A percentile compares a stretch with the other conserved stretches of the same genome.
Evolutionary conservation across 2,113 vertebrate species (phyloP).

Genomic region (Lophochroa leadbeateri): DNA sequence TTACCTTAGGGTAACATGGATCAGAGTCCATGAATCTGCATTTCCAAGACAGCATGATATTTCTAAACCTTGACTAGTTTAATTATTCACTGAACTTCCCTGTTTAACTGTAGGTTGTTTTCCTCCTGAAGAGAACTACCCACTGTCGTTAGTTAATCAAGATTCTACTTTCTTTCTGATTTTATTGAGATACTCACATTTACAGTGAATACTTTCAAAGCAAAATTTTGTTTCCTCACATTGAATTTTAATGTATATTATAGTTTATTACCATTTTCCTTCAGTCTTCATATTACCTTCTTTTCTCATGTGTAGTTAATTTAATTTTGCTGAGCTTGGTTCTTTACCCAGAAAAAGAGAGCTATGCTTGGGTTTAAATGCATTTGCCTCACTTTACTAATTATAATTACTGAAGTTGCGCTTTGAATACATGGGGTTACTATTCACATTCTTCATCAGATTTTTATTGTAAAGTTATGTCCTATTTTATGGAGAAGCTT

Average conservation of each 20-base stretch:
- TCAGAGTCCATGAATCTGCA: background rate
- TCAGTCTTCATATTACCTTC: background rate
- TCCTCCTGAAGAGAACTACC: background rate
- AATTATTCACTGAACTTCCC: background rate
- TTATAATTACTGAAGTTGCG: background rate
- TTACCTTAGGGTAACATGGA: background rate
- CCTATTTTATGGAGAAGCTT: background rate
- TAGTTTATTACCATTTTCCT: background rate
- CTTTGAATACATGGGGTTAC: background rate
- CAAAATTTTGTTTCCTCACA: background rate
- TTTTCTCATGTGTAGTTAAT: background rate
- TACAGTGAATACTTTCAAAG: background rate
- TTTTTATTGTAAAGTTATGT: background rate
- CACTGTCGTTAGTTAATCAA: conserved; percentile 4
- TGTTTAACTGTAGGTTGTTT: conserved; percentile 8
- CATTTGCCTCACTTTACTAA: background rate
- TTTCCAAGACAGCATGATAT: background rate
- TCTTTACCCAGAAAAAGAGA: background rate
- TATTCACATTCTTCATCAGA: background rate
- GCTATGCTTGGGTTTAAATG: background rate
- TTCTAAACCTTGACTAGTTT: background rate
- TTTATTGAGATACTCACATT: background rate
- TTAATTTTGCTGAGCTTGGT: background rate
- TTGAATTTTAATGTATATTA: background rate
- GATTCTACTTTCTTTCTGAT: background rate